Conservation (phyloP, 2,113 vertebrate species). For the Dolichotis patagonum region DNA sequence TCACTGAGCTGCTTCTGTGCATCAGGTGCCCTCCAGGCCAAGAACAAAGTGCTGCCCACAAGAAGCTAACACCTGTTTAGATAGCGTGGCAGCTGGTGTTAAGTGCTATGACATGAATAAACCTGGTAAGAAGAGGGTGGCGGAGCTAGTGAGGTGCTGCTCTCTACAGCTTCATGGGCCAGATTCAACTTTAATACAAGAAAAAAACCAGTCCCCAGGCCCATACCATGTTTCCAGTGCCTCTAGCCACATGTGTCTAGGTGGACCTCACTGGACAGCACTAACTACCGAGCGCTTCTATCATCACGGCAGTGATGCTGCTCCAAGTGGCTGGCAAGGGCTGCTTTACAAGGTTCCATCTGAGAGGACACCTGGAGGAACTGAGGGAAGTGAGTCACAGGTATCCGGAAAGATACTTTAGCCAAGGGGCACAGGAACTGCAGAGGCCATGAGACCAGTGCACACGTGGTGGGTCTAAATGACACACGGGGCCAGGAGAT, state of each 20-base stretch:
- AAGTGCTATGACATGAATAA: not conserved
- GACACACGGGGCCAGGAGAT: not conserved
- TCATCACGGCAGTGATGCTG: not conserved
- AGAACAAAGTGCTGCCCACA: not conserved
- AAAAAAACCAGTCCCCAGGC: not conserved
- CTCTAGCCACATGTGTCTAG: not conserved
- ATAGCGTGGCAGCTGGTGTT: not conserved
- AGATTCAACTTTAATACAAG: not conserved
- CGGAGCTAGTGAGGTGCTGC: fast-evolving
- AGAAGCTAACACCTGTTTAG: not conserved
- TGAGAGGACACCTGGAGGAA: not conserved
- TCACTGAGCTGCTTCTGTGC: not conserved
- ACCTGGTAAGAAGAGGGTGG: not conserved
- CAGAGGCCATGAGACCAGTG: not conserved
- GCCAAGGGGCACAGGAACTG: not conserved
- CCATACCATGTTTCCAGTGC: not conserved
- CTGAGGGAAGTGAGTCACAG: not conserved
- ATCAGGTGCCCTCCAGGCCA: not conserved
- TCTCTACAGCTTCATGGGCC: not conserved
- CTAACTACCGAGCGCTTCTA: not conserved
- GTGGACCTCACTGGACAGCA: not conserved
- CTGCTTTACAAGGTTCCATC: not conserved
- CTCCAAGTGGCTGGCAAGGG: not conserved
- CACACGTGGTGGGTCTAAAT: fast-evolving
- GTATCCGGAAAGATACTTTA: not conserved